Evolutionary conservation across 2,888 invertebrate genomes (phyloP).

Genomic region (Dicyrtoma fusca): DNA sequence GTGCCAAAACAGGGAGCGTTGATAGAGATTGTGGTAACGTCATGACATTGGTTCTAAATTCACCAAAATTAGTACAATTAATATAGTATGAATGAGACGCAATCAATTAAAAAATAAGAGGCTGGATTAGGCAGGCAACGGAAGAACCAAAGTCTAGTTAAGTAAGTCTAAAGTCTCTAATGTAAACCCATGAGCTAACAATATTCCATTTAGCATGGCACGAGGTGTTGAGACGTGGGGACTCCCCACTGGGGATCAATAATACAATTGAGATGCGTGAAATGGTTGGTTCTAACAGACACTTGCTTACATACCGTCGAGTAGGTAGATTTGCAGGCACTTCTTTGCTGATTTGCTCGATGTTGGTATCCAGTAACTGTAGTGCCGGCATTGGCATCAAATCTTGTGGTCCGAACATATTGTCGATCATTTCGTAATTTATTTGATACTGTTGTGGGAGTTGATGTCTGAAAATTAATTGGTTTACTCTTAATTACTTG

Average conservation of each 20-base stretch:
- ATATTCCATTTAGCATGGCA: too few relatives aligned
- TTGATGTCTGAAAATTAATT: constrained; percentile 13
- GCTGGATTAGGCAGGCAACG: too few relatives aligned
- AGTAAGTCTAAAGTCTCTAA: too few relatives aligned
- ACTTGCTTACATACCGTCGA: constrained; percentile 39
- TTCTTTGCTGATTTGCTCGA: constrained; percentile 44
- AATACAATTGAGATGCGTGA: too few relatives aligned
- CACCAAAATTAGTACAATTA: too few relatives aligned
- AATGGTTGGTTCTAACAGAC: too few relatives aligned
- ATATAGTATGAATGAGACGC: too few relatives aligned
- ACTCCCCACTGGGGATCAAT: too few relatives aligned
- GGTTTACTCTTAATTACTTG: not conserved
- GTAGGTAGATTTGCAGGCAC: constrained; percentile 37
- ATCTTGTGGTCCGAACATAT: constrained; percentile 48
- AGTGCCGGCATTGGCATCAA: constrained; percentile 49
- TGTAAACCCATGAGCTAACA: too few relatives aligned
- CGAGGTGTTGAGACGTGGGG: too few relatives aligned
- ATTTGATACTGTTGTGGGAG: constrained; percentile 53
- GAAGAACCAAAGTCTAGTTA: too few relatives aligned
- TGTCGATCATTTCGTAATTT: constrained; percentile 52
- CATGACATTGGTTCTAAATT: constrained; percentile 13
- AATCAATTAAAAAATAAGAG: too few relatives aligned
- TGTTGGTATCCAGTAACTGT: constrained; percentile 52
- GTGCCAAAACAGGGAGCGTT: constrained; percentile 25
- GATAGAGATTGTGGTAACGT: constrained; percentile 14